Percentiles rank a stretch among this genome's conserved stretches.
Conservation (phyloP, 2,888 invertebrate species). For the Drosophila anomelani region DNA sequence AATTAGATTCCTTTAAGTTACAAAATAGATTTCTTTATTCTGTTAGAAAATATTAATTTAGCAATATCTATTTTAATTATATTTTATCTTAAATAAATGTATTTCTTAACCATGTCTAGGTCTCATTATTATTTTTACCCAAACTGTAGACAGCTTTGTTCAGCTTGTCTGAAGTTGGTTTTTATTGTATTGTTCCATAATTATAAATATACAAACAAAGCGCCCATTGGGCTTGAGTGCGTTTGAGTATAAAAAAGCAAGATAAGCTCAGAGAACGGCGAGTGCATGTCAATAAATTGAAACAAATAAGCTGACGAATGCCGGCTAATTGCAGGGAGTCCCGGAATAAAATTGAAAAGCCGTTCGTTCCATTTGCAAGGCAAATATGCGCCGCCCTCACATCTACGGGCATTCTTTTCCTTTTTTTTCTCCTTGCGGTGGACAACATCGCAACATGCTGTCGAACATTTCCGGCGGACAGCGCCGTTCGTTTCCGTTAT, state of each 20-base stretch:
- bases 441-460: conserved; percentile 77
- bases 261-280: conserved; percentile 76
- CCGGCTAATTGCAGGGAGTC: conserved; percentile 69
- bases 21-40: not conserved
- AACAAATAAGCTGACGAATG: conserved; percentile 61
- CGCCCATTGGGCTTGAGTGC: conserved; percentile 57
- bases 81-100: too few species aligned
- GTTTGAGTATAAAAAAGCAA: conserved; percentile 82
- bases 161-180: conserved; percentile 48
- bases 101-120: not conserved
- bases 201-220: conserved; percentile 50
- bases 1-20: rapidly evolving
- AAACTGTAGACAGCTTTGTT: conserved; percentile 25
- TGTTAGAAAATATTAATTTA: not conserved
- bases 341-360: conserved; percentile 43
- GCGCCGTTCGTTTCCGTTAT: conserved; percentile 62
- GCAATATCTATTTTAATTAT: not conserved
- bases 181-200: conserved; percentile 57
- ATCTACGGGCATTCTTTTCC: not conserved
- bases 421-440: conserved; percentile 20
- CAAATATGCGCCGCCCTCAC: conserved; percentile 54
- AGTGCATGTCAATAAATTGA: conserved; percentile 65
- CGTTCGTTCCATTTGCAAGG: conserved; percentile 70
- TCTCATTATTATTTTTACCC: not conserved
- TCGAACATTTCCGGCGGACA: conserved; percentile 77